Evolutionary conservation across 2,113 vertebrate species (phyloP).

Genomic region (Gobiocypris rarus): DNA sequence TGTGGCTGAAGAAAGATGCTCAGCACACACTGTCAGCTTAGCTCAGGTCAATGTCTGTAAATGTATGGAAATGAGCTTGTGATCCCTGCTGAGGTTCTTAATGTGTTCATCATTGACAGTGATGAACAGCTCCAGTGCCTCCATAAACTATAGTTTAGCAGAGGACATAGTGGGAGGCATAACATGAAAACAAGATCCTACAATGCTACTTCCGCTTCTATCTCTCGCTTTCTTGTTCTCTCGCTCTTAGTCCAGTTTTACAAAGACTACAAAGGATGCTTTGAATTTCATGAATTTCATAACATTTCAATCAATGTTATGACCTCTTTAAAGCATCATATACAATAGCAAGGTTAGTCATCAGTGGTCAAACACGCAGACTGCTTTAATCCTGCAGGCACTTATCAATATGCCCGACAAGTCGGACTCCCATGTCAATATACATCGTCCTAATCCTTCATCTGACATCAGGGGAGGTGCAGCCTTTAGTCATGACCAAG

Average conservation of each 20-base stretch:
- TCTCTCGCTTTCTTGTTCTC: neutral
- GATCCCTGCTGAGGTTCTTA: constrained; percentile 45
- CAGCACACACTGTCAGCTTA: constrained; percentile 43
- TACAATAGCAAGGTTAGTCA: constrained; percentile 25
- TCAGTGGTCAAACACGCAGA: constrained; percentile 3
- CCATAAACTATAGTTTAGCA: constrained; percentile 23
- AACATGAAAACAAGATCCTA: constrained; percentile 23
- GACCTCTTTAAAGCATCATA: neutral
- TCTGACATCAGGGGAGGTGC: constrained; percentile 29
- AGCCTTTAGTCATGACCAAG: constrained; percentile 40
- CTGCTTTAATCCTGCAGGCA: constrained; percentile 34
- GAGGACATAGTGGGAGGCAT: neutral
- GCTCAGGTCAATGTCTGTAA: constrained; percentile 52
- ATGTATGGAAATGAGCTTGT: constrained; percentile 53
- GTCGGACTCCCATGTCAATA: constrained; percentile 32
- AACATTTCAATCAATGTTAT: constrained; percentile 49
- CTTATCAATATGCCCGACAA: constrained; percentile 41
- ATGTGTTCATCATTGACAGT: constrained; percentile 54
- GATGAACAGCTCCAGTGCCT: constrained; percentile 36
- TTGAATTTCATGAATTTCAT: constrained; percentile 9
- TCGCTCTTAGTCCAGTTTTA: neutral
- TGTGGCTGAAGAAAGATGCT: constrained; percentile 18
- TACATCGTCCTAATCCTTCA: constrained; percentile 34
- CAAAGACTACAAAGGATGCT: constrained; percentile 27
- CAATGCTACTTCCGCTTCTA: neutral